These are phyloP conservation scores for Brachypteracias leptosomus DNA, from an alignment of 2,113 vertebrate genomes.

Conservation along the genomic window DNA sequence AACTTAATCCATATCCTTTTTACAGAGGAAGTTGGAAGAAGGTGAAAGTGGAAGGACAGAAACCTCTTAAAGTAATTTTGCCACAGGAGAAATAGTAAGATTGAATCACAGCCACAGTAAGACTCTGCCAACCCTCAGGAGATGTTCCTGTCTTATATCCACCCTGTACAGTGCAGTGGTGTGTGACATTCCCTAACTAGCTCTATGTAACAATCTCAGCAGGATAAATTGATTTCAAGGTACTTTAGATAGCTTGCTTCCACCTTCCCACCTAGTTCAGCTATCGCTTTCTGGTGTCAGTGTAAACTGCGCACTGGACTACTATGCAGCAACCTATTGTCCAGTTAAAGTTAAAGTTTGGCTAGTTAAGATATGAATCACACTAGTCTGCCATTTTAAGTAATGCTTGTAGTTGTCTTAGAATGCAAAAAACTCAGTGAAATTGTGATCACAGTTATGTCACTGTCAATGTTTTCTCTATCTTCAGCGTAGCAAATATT, in stretches of 20 bases:
- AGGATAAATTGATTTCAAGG: background rate
- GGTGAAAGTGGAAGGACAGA: background rate
- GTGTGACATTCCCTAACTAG: background rate
- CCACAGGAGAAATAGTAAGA: background rate
- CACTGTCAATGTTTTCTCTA: background rate
- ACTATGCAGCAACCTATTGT: rapidly evolving
- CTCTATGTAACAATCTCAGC: background rate
- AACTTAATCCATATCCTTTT: background rate
- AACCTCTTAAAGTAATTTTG: background rate
- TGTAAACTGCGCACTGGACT: background rate
- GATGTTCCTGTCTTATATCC: background rate
- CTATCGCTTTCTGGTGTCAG: background rate
- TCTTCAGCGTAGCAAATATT: background rate
- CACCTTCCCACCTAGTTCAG: background rate
- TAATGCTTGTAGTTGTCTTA: background rate
- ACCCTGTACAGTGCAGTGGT: background rate
- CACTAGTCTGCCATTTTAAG: background rate
- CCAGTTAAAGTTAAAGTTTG: background rate
- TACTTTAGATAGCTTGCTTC: background rate
- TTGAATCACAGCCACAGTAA: background rate
- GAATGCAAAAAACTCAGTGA: background rate
- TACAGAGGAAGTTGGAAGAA: background rate
- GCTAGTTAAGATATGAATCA: background rate
- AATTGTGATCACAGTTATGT: background rate
- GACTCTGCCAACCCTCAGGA: background rate